Percentiles rank a stretch among this genome's conserved stretches.
phyloP scores from a whole-genome alignment of 2,797 vertebrate species.

The Clarias pachynema region DNA sequence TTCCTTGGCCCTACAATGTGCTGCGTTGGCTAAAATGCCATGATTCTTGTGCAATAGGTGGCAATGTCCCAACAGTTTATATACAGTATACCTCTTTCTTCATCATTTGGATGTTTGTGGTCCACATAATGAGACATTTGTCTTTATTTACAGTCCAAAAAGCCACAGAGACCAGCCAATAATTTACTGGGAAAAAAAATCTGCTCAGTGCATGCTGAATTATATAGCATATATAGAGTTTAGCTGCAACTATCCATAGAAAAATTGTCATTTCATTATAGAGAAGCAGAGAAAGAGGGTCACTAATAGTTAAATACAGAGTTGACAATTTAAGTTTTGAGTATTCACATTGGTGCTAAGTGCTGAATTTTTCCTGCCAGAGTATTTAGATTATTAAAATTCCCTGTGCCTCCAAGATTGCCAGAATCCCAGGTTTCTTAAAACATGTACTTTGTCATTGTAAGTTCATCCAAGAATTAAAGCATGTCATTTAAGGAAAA shows the following conservation, averaged over 20 bases:
- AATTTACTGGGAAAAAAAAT: neutral
- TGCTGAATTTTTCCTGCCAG: neutral
- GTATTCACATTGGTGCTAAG: neutral
- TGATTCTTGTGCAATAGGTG: neutral
- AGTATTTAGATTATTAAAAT: neutral
- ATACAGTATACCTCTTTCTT: neutral
- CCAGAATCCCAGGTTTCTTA: neutral
- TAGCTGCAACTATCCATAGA: neutral
- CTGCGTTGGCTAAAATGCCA: no score
- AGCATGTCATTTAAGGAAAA: neutral
- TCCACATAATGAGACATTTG: neutral
- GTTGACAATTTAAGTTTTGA: neutral
- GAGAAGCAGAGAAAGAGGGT: neutral
- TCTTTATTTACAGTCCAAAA: neutral
- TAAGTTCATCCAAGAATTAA: neutral
- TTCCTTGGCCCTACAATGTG: no score
- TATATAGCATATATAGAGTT: neutral
- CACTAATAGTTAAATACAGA: neutral
- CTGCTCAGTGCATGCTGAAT: neutral
- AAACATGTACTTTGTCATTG: neutral
- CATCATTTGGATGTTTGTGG: neutral
- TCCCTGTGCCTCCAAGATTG: neutral
- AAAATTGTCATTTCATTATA: neutral
- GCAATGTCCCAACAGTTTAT: neutral
- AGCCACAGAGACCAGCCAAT: neutral